phyloP scores from a whole-genome alignment of 2,888 invertebrate genomes.

The Camptogramma bilineatum region DNA sequence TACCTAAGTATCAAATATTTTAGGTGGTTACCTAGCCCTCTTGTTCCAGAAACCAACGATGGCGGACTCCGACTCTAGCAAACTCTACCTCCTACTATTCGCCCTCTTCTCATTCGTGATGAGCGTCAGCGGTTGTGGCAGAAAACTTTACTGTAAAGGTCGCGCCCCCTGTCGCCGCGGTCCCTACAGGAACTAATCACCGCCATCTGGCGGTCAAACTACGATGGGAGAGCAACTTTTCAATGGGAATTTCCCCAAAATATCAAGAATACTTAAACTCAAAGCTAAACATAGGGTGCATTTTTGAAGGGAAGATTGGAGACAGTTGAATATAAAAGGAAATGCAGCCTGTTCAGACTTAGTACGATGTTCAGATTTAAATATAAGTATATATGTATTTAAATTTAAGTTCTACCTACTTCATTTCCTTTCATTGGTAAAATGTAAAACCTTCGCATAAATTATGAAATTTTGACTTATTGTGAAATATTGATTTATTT shows the following conservation, averaged over 20 bases:
- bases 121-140: slow-evolving; percentile 55
- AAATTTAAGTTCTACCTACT: too few species aligned
- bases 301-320: slow-evolving; percentile 6
- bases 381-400: slow-evolving; percentile 20
- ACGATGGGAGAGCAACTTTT: neutral
- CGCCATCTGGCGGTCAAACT: slow-evolving; percentile 2
- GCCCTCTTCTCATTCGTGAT: slow-evolving; percentile 58
- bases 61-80: slow-evolving; percentile 54
- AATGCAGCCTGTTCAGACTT: slow-evolving; percentile 2
- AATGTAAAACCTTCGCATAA: slow-evolving; percentile 6
- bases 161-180: slow-evolving; percentile 70
- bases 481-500: slow-evolving; percentile 7
- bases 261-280: slow-evolving; percentile 1
- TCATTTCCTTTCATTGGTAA: slow-evolving; percentile 3
- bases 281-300: slow-evolving; percentile 9
- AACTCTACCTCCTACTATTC: slow-evolving; percentile 56
- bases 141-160: slow-evolving; percentile 60
- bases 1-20: neutral
- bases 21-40: neutral
- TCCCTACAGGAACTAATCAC: slow-evolving; percentile 55
- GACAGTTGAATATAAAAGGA: slow-evolving; percentile 3
- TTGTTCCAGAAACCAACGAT: slow-evolving; percentile 48
- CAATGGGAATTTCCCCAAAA: slow-evolving; percentile 8
- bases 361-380: slow-evolving; percentile 20
- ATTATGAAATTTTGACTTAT: neutral